Evolutionary conservation across 92 coral and sea anemone genomes (phyloP), one percentile per base, ranked within the genome.

Genomic region (Nematostella vectensis): DNA sequence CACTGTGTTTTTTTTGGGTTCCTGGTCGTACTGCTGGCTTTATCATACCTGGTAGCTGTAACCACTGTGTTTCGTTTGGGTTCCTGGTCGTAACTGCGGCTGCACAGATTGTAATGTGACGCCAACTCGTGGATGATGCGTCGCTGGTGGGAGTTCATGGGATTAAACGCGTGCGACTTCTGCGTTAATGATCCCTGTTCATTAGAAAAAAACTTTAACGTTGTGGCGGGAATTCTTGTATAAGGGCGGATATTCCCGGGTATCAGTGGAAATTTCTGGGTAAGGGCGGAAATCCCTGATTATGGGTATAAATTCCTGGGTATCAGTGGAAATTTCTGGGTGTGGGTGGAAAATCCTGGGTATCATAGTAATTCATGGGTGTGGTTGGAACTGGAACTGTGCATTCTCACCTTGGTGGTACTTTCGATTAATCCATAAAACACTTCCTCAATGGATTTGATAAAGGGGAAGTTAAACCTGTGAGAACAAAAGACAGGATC

Each of bases 21-120:
- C n/a, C n/a, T n/a, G n/a, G n/a, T n/a, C n/a, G n/a, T n/a, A n/a
- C n/a, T n/a, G n/a, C n/a, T n/a, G n/a, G n/a, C n/a, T n/a, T n/a
- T n/a, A n/a, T n/a, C n/a, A n/a, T n/a, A 88, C 89, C 81, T 91
- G 15, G 83, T 77, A n/a, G 98, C 98, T n/a, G 96, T 77, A 47
- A 91, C 78, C 1, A 86, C 93, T 1, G 88, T 91, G 61, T 62
- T 91, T 23, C 98, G 83, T 54, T 77, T 66, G 17, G 98, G 98
- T 55, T 91, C 98, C 44, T 58, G 75, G 53, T 91, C 96, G 51
- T 91, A 86, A 49, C 98, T 91, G 38, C 77, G 60, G 49, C 80
- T 77, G 17, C 73, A 56, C 57, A 95, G 85, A 57, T 79, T 80
- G 62, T 91, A 91, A 61, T 74, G 63, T 17, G 70, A 68, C 12